phyloP scores from a whole-genome alignment of 1,140 invertebrate genomes.

The Eulimnadia texana region DNA sequence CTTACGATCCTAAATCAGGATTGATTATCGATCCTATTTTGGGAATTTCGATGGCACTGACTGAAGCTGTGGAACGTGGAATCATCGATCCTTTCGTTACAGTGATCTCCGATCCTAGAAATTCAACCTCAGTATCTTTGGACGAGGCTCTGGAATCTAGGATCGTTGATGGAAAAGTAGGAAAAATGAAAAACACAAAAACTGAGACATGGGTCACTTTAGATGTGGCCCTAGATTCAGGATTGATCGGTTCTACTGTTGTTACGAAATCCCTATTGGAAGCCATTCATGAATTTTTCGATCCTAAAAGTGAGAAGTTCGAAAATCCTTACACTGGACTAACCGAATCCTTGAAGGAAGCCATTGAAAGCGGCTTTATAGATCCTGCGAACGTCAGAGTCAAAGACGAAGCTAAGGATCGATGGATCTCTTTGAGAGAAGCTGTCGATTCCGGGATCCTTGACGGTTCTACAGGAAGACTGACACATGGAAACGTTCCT shows the following conservation, averaged over 20 bases:
- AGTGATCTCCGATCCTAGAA: constrained; percentile 59
- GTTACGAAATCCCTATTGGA: constrained; percentile 53
- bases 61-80: constrained; percentile 58
- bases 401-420: constrained; percentile 53
- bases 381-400: constrained; percentile 52
- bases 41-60: constrained; percentile 48
- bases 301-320: constrained; percentile 54
- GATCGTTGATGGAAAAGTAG: constrained; percentile 29
- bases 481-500: constrained; percentile 25
- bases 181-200: constrained; percentile 30
- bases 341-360: constrained; percentile 51
- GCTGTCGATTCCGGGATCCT: constrained; percentile 55
- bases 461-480: constrained; percentile 18
- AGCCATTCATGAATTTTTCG: constrained; percentile 65
- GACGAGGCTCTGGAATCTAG: constrained; percentile 29
- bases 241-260: constrained; percentile 51
- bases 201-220: constrained; percentile 49
- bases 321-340: constrained; percentile 64
- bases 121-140: constrained; percentile 40
- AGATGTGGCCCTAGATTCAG: constrained; percentile 48
- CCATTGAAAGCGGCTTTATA: constrained; percentile 51
- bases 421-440: constrained; percentile 46
- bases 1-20: constrained; percentile 53
- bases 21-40: constrained; percentile 54
- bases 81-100: constrained; percentile 68